These are phyloP conservation scores for Simalia tracyae DNA, from an alignment of 2,797 vertebrate species.

Conservation along the genomic window DNA sequence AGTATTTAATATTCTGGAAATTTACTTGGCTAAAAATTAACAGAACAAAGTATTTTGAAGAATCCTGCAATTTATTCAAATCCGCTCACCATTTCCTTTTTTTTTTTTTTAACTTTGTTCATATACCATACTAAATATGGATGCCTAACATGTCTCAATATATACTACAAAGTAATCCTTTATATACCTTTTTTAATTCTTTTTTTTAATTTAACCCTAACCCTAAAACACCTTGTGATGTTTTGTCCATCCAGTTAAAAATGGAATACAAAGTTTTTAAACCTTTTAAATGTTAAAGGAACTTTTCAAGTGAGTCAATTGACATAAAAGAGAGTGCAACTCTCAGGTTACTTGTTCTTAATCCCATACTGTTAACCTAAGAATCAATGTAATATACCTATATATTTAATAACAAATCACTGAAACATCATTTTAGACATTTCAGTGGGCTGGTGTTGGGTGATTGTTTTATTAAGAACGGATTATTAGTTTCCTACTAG, in stretches of 20 bases:
- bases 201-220: too few species aligned
- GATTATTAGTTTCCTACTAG: neutral
- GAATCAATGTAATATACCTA: neutral
- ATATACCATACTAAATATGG: neutral
- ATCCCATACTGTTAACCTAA: neutral
- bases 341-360: neutral
- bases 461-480: neutral
- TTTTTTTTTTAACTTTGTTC: neutral
- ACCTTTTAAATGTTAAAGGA: neutral
- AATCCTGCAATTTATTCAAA: neutral
- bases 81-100: neutral
- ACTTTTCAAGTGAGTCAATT: neutral
- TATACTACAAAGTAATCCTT: neutral
- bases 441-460: neutral
- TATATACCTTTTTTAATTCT: neutral
- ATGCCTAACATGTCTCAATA: neutral
- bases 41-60: neutral
- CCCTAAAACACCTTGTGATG: neutral
- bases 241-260: neutral
- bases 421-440: constrained; percentile 9
- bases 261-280: neutral
- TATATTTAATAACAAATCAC: neutral
- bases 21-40: neutral
- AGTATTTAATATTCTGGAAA: neutral
- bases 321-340: neutral